Conservation (phyloP, 2,797 vertebrate species). For the Poeciliopsis paucimaculata region DNA sequence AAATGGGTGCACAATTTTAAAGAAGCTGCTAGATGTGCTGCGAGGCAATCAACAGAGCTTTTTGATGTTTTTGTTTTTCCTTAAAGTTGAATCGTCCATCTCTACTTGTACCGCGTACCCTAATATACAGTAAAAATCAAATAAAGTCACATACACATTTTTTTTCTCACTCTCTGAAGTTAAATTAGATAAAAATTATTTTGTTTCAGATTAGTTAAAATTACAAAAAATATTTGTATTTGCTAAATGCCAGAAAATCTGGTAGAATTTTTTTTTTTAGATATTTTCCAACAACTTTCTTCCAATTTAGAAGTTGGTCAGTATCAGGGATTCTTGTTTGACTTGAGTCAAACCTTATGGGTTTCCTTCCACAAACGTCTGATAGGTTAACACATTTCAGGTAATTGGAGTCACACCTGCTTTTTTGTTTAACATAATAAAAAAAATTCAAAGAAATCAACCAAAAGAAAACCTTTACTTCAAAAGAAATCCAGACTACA, state of each 20-base stretch:
- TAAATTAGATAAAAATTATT: background rate
- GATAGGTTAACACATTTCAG: no score
- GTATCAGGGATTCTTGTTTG: no score
- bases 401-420: no score
- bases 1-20: slow-evolving; percentile 1
- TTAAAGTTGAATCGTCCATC: background rate
- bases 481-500: no score
- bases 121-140: background rate
- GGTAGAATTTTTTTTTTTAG: background rate
- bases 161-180: background rate
- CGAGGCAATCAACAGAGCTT: background rate
- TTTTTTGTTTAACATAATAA: no score
- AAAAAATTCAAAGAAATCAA: no score
- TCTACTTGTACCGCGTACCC: background rate
- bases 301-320: no score
- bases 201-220: background rate
- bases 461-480: no score
- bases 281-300: no score
- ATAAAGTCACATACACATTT: background rate
- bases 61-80: slow-evolving; percentile 3
- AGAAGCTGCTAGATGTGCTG: slow-evolving; percentile 1
- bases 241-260: background rate
- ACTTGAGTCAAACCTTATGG: no score
- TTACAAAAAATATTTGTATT: background rate
- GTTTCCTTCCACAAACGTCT: no score